phyloP scores from a whole-genome alignment of 2,888 invertebrate species.

The Troglohyphantes excavatus region DNA sequence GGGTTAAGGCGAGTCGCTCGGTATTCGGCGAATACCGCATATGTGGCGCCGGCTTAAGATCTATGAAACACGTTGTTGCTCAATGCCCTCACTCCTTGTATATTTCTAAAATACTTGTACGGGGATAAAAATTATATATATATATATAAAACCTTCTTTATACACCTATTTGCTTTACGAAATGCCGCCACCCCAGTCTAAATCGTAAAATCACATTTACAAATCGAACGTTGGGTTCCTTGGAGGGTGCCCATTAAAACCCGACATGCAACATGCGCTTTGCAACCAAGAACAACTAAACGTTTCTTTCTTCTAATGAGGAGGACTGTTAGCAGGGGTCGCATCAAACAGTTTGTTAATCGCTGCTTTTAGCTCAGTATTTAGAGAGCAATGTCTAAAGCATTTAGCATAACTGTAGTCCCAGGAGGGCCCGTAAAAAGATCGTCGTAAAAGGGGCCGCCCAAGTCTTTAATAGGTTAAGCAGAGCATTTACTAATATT shows the following conservation, averaged over 20 bases:
- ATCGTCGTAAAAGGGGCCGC: slow-evolving; percentile 18
- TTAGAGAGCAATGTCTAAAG: not conserved
- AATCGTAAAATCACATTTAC: not conserved
- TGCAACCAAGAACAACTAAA: slow-evolving; percentile 39
- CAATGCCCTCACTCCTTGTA: no score
- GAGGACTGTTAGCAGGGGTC: not conserved
- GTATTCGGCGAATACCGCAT: no score
- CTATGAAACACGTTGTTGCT: no score
- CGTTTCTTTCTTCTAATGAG: slow-evolving; percentile 52
- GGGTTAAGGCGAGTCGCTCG: no score
- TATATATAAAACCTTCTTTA: no score
- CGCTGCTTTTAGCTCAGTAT: not conserved
- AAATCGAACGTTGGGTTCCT: not conserved
- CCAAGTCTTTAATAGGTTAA: slow-evolving; percentile 45
- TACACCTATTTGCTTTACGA: not conserved
- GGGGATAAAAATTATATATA: no score
- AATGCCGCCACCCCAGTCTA: not conserved
- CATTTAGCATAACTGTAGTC: not conserved
- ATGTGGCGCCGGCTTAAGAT: no score
- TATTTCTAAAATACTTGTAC: no score
- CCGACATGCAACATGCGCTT: not conserved
- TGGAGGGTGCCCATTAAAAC: slow-evolving; percentile 53
- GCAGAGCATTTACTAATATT: slow-evolving; percentile 59
- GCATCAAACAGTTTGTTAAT: slow-evolving; percentile 57
- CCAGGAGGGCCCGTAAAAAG: not conserved